These are phyloP conservation scores for Drosophila percnosoma DNA, from an alignment of 2,888 invertebrate genomes.

Conservation along the genomic window DNA sequence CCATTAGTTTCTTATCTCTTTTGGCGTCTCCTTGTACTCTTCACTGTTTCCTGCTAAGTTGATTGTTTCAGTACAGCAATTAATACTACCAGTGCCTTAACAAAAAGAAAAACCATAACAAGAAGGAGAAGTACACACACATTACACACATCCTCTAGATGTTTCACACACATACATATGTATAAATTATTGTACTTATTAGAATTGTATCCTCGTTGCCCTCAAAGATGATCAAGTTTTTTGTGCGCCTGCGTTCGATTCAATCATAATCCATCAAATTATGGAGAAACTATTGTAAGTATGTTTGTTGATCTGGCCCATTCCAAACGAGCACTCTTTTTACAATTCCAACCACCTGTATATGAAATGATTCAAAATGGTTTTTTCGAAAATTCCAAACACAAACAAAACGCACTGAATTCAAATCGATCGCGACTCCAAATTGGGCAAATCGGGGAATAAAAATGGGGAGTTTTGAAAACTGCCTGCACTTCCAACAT, in stretches of 20 bases:
- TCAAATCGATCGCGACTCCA: conserved; percentile 77
- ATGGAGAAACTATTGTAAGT: conserved; percentile 66
- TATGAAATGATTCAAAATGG: conserved; percentile 46
- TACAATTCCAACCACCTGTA: conserved; percentile 83
- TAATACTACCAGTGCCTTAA: conserved; percentile 77
- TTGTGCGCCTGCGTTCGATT: conserved; percentile 44
- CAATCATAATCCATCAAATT: conserved; percentile 49
- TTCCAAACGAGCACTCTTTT: conserved; percentile 83
- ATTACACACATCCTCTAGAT: conserved; percentile 18
- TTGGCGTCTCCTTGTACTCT: conserved; percentile 13
- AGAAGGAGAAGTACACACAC: conserved; percentile 10
- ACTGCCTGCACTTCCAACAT: conserved; percentile 51
- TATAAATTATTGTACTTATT: conserved; percentile 9
- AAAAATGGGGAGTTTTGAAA: conserved; percentile 27
- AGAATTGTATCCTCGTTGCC: conserved; percentile 29
- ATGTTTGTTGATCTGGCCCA: conserved; percentile 82
- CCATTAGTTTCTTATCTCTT: neutral
- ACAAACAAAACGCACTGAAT: conserved; percentile 69
- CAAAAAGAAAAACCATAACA: conserved; percentile 32
- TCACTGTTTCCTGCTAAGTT: conserved; percentile 38
- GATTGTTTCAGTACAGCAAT: conserved; percentile 57
- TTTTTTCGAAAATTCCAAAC: conserved; percentile 37
- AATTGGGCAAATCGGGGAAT: conserved; percentile 11
- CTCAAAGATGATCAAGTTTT: conserved; percentile 53
- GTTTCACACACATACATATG: conserved; percentile 17